Conservation (phyloP, 2,888 invertebrate species). For the Quadroppia sp. region DNA sequence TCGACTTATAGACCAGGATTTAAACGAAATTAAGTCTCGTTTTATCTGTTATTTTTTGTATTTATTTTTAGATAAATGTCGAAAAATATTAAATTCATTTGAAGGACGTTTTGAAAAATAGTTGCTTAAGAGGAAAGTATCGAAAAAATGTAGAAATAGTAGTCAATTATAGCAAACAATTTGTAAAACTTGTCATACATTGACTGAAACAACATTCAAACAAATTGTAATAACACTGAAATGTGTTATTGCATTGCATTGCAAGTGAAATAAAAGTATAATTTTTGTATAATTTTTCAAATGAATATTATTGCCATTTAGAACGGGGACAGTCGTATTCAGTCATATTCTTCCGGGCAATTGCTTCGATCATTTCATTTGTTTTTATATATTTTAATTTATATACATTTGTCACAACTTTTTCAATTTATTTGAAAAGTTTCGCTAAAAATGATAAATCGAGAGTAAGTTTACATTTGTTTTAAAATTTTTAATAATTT, state of each 20-base stretch:
- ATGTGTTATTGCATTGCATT: neutral
- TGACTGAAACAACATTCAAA: no score
- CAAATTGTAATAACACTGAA: neutral
- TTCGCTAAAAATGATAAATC: no score
- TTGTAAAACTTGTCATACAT: no score
- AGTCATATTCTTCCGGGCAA: slow-evolving; percentile 17
- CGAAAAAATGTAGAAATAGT: neutral
- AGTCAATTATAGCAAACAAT: neutral
- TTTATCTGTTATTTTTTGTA: neutral
- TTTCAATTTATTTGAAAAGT: no score
- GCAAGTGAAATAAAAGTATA: neutral
- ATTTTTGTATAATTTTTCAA: neutral
- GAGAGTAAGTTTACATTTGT: no score
- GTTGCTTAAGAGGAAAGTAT: slow-evolving; percentile 5
- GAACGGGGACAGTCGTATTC: slow-evolving; percentile 11
- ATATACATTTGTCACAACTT: no score
- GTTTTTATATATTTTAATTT: neutral
- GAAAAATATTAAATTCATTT: neutral
- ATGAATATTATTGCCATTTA: neutral
- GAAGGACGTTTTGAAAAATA: neutral
- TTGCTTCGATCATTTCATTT: neutral
- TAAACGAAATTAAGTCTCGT: neutral
- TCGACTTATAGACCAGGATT: slow-evolving; percentile 7
- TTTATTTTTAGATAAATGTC: slow-evolving; percentile 2
- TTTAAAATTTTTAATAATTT: no score